These are phyloP conservation scores for Agrotis segetum DNA, from an alignment of 2,888 invertebrate genomes.

Conservation along the genomic window DNA sequence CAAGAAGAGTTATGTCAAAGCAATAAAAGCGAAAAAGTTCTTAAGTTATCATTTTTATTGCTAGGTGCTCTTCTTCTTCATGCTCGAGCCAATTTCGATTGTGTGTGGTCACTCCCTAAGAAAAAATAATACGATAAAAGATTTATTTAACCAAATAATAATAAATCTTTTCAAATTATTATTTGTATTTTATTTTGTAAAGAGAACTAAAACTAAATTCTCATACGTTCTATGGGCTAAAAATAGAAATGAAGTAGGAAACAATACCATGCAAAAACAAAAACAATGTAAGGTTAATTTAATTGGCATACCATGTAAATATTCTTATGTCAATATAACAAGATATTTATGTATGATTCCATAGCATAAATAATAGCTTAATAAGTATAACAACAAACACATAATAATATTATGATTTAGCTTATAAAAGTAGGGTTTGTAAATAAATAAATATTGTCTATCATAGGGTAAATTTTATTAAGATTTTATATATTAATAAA, in stretches of 20 bases:
- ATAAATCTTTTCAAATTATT: not conserved
- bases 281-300: not conserved
- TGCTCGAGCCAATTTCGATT: too few species aligned
- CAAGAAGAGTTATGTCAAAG: too few species aligned
- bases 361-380: not conserved
- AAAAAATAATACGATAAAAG: too few species aligned
- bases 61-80: too few species aligned
- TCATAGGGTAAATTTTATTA: too few species aligned
- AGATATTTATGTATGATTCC: not conserved
- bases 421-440: conserved; percentile 1
- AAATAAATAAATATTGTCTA: conserved; percentile 1
- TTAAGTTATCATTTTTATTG: too few species aligned
- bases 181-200: not conserved
- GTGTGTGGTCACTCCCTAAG: too few species aligned
- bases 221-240: not conserved
- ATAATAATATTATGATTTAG: not conserved
- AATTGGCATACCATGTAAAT: not conserved
- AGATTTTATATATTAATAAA: too few species aligned
- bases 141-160: not conserved
- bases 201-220: not conserved
- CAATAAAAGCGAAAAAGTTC: too few species aligned
- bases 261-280: not conserved
- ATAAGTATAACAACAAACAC: conserved; percentile 1
- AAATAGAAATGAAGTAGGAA: not conserved
- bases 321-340: conserved; percentile 2